A percentile compares a stretch with the other conserved stretches of the same genome.
phyloP scores from a whole-genome alignment of 2,888 invertebrate species.

The Beris chalybata region DNA sequence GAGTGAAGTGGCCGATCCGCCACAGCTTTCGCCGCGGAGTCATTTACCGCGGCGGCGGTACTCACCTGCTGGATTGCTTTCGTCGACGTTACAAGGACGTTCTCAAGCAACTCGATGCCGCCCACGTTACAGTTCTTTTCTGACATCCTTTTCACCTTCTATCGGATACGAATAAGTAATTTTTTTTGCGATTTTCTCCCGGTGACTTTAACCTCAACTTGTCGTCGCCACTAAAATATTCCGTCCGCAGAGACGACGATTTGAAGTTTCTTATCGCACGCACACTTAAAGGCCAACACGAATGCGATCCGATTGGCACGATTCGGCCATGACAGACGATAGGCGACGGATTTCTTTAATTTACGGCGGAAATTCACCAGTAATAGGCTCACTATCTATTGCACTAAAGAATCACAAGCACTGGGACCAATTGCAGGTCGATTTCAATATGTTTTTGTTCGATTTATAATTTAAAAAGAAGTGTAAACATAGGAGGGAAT shows the following conservation, averaged over 20 bases:
- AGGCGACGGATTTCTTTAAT: no score
- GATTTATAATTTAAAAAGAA: no score
- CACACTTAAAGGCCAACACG: constrained; percentile 11
- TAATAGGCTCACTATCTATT: no score
- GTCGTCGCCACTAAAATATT: neutral
- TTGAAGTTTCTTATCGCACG: constrained; percentile 16
- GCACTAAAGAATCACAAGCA: no score
- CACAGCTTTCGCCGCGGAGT: neutral
- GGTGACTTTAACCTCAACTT: constrained; percentile 1
- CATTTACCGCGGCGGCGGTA: no score
- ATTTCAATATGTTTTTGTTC: no score
- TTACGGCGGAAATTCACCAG: no score
- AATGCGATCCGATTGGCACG: neutral
- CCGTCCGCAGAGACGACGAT: neutral
- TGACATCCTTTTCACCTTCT: neutral
- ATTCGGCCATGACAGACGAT: neutral
- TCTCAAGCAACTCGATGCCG: neutral
- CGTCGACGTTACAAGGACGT: neutral
- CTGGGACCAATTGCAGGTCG: no score
- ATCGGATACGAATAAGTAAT: neutral
- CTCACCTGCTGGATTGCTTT: neutral
- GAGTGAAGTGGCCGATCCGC: neutral
- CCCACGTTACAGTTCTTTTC: constrained; percentile 3
- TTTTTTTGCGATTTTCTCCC: neutral
- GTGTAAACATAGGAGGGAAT: no score